Conservation (phyloP, 2,888 invertebrate genomes). For the Drosophila peninsularis region DNA sequence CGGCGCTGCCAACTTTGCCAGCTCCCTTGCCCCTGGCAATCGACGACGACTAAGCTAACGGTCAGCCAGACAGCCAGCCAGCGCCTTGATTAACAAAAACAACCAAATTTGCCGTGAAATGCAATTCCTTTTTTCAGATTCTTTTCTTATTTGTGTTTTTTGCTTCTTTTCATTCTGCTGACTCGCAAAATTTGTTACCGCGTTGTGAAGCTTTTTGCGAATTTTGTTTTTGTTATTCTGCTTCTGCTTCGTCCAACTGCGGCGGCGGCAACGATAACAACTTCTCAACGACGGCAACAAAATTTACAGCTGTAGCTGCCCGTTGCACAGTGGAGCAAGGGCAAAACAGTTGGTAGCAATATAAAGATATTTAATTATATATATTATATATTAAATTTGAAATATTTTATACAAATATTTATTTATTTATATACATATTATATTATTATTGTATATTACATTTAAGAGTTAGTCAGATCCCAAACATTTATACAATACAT, state of each 20-base stretch:
- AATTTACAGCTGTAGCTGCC: slow-evolving; percentile 76
- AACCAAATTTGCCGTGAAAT: slow-evolving; percentile 73
- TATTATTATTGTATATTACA: neutral
- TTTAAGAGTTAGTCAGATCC: neutral
- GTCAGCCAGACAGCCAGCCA: slow-evolving; percentile 27
- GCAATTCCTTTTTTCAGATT: slow-evolving; percentile 73
- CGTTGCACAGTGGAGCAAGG: slow-evolving; percentile 63
- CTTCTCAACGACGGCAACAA: slow-evolving; percentile 76
- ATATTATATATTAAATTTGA: too few species aligned
- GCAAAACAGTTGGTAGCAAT: too few species aligned
- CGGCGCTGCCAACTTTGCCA: slow-evolving; percentile 16
- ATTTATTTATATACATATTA: too few species aligned
- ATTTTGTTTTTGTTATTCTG: slow-evolving; percentile 56
- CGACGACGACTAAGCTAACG: slow-evolving; percentile 44
- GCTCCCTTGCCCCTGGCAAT: slow-evolving; percentile 16
- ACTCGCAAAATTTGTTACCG: slow-evolving; percentile 74
- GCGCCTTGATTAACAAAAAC: slow-evolving; percentile 61
- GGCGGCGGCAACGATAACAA: slow-evolving; percentile 76
- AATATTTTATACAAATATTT: too few species aligned
- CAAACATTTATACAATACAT: neutral
- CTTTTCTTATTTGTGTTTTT: slow-evolving; percentile 26
- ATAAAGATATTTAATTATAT: neutral
- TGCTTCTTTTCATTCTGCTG: slow-evolving; percentile 62
- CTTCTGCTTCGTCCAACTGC: slow-evolving; percentile 57
- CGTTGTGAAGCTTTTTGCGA: slow-evolving; percentile 57